Conservation (phyloP, 2,797 vertebrate species). For the Catamblyrhynchus diadema region DNA sequence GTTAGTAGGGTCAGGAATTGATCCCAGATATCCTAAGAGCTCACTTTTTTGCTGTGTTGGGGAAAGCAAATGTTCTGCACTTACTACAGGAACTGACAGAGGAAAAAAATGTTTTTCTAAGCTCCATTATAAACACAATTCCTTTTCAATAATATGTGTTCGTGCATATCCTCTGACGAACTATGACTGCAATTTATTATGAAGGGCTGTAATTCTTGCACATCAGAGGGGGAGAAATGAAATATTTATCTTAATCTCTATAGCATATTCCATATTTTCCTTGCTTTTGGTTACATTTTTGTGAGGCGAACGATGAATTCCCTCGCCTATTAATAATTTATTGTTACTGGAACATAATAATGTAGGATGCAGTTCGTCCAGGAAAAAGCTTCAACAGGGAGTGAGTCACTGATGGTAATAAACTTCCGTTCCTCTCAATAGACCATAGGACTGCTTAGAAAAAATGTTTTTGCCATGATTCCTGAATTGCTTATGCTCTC, state of each 20-base stretch:
- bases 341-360: slow-evolving; percentile 65
- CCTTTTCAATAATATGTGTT: not conserved
- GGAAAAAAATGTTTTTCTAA: not conserved
- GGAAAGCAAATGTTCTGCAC: not conserved
- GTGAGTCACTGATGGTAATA: slow-evolving; percentile 64
- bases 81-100: not conserved
- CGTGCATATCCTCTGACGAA: not conserved
- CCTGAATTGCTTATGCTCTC: slow-evolving; percentile 33
- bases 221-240: not conserved
- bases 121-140: not conserved
- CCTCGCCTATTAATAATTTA: slow-evolving; percentile 58
- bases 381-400: slow-evolving; percentile 58
- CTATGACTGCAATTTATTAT: not conserved
- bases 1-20: not conserved
- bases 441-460: slow-evolving; percentile 36
- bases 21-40: not conserved
- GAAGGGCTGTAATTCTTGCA: not conserved
- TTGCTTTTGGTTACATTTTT: slow-evolving; percentile 54
- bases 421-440: slow-evolving; percentile 59
- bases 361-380: not conserved
- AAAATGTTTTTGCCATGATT: slow-evolving; percentile 52
- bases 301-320: slow-evolving; percentile 17
- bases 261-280: slow-evolving; percentile 59
- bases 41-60: not conserved
- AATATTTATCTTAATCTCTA: slow-evolving; percentile 37